These are phyloP conservation scores for Mormyrus lacerda DNA, from an alignment of 2,113 vertebrate species.

Conservation along the genomic window DNA sequence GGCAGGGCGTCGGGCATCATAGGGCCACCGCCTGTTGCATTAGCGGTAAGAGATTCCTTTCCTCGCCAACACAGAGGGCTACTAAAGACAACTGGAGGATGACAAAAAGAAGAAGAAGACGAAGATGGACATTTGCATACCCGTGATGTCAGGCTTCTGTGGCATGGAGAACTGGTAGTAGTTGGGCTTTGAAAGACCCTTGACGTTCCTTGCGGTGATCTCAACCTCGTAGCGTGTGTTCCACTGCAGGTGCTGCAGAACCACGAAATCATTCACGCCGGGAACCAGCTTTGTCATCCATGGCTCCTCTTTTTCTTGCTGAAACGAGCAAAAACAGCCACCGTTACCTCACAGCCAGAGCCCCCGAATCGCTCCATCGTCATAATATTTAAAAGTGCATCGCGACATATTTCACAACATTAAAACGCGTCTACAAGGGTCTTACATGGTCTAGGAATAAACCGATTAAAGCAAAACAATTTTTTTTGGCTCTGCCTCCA, in stretches of 20 bases:
- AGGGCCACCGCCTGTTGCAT: neutral
- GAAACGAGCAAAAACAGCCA: slow-evolving; percentile 18
- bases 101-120: neutral
- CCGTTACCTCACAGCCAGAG: too few relatives aligned
- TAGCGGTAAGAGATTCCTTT: neutral
- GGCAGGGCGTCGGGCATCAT: neutral
- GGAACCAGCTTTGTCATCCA: slow-evolving; percentile 94
- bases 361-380: neutral
- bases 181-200: slow-evolving; percentile 91
- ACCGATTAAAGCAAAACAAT: neutral
- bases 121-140: slow-evolving; percentile 56
- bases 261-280: slow-evolving; percentile 83
- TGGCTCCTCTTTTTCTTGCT: slow-evolving; percentile 93
- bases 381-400: neutral
- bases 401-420: neutral
- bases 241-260: slow-evolving; percentile 92
- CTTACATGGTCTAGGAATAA: neutral
- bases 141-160: slow-evolving; percentile 93
- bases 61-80: neutral
- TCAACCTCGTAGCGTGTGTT: slow-evolving; percentile 93
- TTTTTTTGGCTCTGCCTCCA: neutral
- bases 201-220: slow-evolving; percentile 89
- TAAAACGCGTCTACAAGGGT: neutral
- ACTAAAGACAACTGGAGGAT: neutral
- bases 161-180: slow-evolving; percentile 96